Evolutionary conservation across 2,797 vertebrate genomes (phyloP), one percentile per base, ranked within the genome.

Genomic region (Heteromormyrus szaboi): DNA sequence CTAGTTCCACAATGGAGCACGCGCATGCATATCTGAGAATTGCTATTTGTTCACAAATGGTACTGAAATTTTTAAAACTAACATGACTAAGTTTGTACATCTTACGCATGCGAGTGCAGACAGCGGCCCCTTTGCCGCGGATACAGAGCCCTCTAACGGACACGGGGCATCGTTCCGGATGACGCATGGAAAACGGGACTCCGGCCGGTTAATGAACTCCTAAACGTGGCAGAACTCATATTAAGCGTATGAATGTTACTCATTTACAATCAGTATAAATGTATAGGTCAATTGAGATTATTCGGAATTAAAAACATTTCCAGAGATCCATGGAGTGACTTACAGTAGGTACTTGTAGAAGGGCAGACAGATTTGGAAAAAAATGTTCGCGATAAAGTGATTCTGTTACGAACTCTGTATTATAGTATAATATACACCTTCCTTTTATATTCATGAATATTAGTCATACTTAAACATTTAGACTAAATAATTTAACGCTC

Each of bases 131-230:
- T 84, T 84, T 25, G 46, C 9, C 46, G 81, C 79, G 79, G 95
- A 92, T 89, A 94, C 92, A 94, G 93, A 95, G 96, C 95, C 96
- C 95, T 95, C 96, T 96, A 90, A 94, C 95, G 96, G 95, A 92
- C 90, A 92, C 91, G 87, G 17, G 12, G 33, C 17, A 11, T 65
- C 56, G 3, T 25, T 65, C 86, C 91, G 4, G 83, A 85, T 41
- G 72, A 19, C 90, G 72, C 89, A 90, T 89, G 89, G 62, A 87
- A 88, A 84, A 59, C 29, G n/a, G 6, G 72, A 17, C 93, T 92
- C 90, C 91, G 88, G 88, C 89, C 92, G 91, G 90, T 91, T 89
- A 48, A 91, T 89, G 90, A 90, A 89, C 89, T 91, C 14, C 48
- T 50, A 50, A 85, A 86, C 29, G 54, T 33, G 8, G 56, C 88